Evolutionary conservation across 1,140 invertebrate genomes (phyloP), one percentile per base, ranked within the genome.

Genomic region (Dendroctonus ponderosae): DNA sequence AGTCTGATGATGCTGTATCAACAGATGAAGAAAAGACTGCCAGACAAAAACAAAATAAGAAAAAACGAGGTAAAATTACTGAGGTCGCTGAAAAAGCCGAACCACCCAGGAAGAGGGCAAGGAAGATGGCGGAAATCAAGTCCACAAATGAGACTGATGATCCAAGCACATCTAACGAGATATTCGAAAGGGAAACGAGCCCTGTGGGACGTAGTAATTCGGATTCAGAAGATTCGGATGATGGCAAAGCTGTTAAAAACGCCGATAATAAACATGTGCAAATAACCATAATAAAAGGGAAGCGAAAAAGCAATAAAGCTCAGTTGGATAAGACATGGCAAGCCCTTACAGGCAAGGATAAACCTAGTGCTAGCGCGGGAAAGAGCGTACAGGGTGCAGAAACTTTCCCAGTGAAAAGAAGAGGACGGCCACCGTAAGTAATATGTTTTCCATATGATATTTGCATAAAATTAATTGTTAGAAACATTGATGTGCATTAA

Each of bases 271-370:
- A 43, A 26, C 63, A 54, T 15, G 38, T 67, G 11, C 39, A 15
- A 15, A 58, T 67, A 37, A 67, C 49, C 14, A 49, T 67, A 0
- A 67, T 67, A 9, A 60, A 58, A 56, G 42, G 65, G 3, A 67
- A 67, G 37, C 58, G 60, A 15, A 50, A n/a, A 11, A 67, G 9
- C 7, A 60, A 60, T 15, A 67, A 61, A 52, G 65, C 65, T 14
- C 7, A 54, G 11, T 48, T 61, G 41, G 58, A 67, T 54, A 67
- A 67, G 40, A 61, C 65, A 5, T 67, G 65, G 65, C 15, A 54
- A 54, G 40, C 60, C 38, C 51, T 67, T 7, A 67, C 57, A 26
- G 58, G 65, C n/a, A 52, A 59, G 15, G 6, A 42, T 44, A 6
- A 9, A 2, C 14, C 56, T 9, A 37, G n/a, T 12, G 11, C 39